Evolutionary conservation across 2,888 invertebrate species (phyloP).

Genomic region (Didymodactylos carnosus): DNA sequence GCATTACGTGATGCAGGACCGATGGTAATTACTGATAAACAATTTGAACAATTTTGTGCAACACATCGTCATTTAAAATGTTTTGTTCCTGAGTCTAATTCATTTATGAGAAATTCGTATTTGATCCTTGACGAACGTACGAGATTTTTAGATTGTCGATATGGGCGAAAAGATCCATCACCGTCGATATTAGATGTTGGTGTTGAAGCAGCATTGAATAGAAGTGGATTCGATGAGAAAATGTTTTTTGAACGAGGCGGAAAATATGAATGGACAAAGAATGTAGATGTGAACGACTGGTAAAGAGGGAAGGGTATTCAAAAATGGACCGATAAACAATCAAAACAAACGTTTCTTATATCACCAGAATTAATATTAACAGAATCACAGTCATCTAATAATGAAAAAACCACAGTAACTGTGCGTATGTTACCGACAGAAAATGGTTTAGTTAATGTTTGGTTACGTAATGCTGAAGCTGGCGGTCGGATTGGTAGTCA

Average conservation of each 20-base stretch:
- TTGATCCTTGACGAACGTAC: slow-evolving; percentile 40
- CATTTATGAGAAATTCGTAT: slow-evolving; percentile 38
- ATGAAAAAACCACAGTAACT: too few relatives aligned
- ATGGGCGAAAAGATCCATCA: slow-evolving; percentile 36
- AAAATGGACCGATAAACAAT: too few relatives aligned
- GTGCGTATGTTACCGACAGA: too few relatives aligned
- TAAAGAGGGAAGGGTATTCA: too few relatives aligned
- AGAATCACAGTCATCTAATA: too few relatives aligned
- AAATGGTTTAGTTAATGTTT: too few relatives aligned
- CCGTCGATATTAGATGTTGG: slow-evolving; percentile 38
- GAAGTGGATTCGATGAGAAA: slow-evolving; percentile 38
- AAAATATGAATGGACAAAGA: slow-evolving; percentile 38
- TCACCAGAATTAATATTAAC: too few relatives aligned
- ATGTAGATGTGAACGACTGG: not conserved
- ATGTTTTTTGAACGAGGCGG: slow-evolving; percentile 40
- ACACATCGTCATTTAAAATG: slow-evolving; percentile 32
- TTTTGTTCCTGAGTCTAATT: slow-evolving; percentile 39
- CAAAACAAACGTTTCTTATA: too few relatives aligned
- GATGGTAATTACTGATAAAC: slow-evolving; percentile 35
- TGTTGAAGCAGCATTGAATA: slow-evolving; percentile 34
- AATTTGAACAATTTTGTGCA: slow-evolving; percentile 36
- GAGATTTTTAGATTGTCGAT: slow-evolving; percentile 37
- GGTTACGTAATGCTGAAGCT: too few relatives aligned
- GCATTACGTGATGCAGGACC: slow-evolving; percentile 36
- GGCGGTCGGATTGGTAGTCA: too few relatives aligned